Base-by-base conservation (phyloP, 1,140 invertebrate genomes). In the Tetramorium alpestre region DNA sequence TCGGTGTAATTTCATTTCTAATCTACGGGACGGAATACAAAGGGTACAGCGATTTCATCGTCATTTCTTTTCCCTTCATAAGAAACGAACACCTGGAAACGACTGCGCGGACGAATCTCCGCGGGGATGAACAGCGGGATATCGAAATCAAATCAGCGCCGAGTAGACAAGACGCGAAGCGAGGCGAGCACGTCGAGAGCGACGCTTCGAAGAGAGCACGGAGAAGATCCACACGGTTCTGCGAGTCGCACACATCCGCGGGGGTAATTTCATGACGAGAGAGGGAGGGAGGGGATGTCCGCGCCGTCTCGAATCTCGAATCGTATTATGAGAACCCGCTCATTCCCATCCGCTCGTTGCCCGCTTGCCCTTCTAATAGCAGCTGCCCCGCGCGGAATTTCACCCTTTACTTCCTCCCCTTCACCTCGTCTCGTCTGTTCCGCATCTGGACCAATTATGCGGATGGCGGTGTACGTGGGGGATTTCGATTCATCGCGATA, bases 91-190 rank as follows among this genome's bases (percentile, higher is more conserved):
- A 51, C 56, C 67, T 62, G 54, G 41, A 82, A 44, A 33, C 65
- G 54, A 28, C 62, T 69, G 54, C 18, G 38, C 22, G 51, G 33
- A n/a, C 58, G 33, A 87, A 75, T 56, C 41, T 60, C 80, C 81
- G 56, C 25, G 67, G 28, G 69, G 51, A 16, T 60, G 47, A 87
- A 72, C 69, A 84, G 65, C 28, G 33, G 54, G 72, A 85, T 87
- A 87, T 87, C 86, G 86, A 85, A 85, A 87, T 87, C 81, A 76
- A 87, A 87, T 87, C 82, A 85, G 22, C 38, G 49, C 10, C 33
- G 33, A 62, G 67, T 77, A 77, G 81, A 77, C 70, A 86, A 65
- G 70, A 76, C 78, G 60, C 33, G 56, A 86, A 51, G n/a, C 22
- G 56, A 64, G 41, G 60, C 38, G 70, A 87, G 70, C 70, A 87